These are phyloP conservation scores for Odocoileus hemionus DNA, from an alignment of 2,113 vertebrate species.

Conservation along the genomic window DNA sequence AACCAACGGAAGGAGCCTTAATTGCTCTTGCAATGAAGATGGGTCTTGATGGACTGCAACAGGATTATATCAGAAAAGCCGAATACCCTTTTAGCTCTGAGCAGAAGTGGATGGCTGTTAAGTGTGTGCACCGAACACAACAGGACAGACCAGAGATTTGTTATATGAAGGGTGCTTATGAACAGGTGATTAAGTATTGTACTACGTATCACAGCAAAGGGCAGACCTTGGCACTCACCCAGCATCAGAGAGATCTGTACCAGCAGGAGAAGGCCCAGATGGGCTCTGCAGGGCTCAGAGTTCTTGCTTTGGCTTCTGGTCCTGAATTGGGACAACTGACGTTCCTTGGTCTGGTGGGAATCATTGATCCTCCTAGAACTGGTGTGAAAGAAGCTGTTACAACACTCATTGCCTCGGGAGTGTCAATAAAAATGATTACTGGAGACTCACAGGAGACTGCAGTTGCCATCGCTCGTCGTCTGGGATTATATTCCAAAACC, in stretches of 20 bases:
- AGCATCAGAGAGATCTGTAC: conserved; percentile 93
- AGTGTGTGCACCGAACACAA: no score
- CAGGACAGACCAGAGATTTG: conserved; percentile 91
- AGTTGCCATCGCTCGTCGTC: conserved; percentile 91
- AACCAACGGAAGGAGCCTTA: no score
- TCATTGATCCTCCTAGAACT: conserved; percentile 94
- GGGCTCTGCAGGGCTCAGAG: conserved; percentile 93
- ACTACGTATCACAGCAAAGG: conserved; percentile 90
- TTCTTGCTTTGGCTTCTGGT: conserved; percentile 93
- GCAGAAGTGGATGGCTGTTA: no score
- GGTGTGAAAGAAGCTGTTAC: conserved; percentile 95
- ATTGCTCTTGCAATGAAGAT: no score
- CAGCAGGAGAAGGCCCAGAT: conserved; percentile 94
- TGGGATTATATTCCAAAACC: conserved; percentile 94
- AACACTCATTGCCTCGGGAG: conserved; percentile 90
- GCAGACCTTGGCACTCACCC: conserved; percentile 81
- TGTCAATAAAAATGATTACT: conserved; percentile 97
- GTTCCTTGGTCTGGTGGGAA: conserved; percentile 95
- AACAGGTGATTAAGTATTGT: conserved; percentile 94
- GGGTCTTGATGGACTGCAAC: no score
- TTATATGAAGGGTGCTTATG: conserved; percentile 96
- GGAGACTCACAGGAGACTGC: conserved; percentile 98
- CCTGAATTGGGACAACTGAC: conserved; percentile 88
- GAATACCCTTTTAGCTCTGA: no score
- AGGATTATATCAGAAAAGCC: no score